Conservation (phyloP, 2,888 invertebrate species). For the Ormyrus thymus region DNA sequence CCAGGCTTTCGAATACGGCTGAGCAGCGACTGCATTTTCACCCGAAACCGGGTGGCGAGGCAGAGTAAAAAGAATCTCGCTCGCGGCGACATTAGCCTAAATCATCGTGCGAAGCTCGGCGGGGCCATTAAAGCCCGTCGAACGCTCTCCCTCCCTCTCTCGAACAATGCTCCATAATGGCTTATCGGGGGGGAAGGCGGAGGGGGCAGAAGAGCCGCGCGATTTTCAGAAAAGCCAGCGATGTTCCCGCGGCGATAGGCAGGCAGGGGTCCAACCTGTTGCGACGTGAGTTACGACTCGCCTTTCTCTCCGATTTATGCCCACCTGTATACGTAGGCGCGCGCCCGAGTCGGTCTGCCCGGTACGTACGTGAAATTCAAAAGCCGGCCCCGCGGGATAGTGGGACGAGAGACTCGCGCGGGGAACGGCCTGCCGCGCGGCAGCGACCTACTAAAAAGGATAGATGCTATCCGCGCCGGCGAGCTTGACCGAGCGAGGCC, state of each 20-base stretch:
- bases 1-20: too few species aligned
- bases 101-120: neutral
- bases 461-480: slow-evolving; percentile 8
- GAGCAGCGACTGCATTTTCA: too few species aligned
- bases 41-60: too few species aligned
- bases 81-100: too few species aligned
- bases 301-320: slow-evolving; percentile 35
- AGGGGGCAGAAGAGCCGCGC: too few species aligned
- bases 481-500: slow-evolving; percentile 15
- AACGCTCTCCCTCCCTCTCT: too few species aligned
- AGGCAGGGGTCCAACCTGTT: slow-evolving; percentile 26
- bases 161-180: neutral
- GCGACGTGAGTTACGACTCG: slow-evolving; percentile 21
- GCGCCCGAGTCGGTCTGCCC: too few species aligned
- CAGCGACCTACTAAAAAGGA: slow-evolving; percentile 30
- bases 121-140: neutral
- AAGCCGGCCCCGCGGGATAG: slow-evolving; percentile 12
- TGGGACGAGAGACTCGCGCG: slow-evolving; percentile 3
- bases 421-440: slow-evolving; percentile 5
- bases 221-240: neutral
- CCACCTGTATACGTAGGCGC: neutral
- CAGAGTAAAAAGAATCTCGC: too few species aligned
- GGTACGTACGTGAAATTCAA: slow-evolving; percentile 33
- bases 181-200: neutral
- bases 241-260: slow-evolving; percentile 33